Evolutionary conservation across 2,888 invertebrate genomes (phyloP), one percentile per base, ranked within the genome.

Genomic region (Drosophila kanekoi): DNA sequence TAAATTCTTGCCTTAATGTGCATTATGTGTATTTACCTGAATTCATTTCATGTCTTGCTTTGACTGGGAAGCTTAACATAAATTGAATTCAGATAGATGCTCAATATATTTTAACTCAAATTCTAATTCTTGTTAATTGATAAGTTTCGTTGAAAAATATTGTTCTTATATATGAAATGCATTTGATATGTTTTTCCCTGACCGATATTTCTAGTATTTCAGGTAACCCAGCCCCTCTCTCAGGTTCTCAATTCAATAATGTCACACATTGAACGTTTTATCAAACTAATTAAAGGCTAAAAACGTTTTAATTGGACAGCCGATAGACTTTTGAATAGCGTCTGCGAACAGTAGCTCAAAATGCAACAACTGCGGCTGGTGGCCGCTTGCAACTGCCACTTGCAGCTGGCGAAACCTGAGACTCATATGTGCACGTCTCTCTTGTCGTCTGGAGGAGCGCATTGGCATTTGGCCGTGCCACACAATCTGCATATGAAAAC

Each of bases 231-330:
- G 1, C 44, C 13, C 23, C 20, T 11, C 51, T 33, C 66, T 38
- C 44, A 37, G 44, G 44, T 53, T 40, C 38, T 37, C 58, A 49
- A 47, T 49, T 73, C 45, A 65, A 65, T 35, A 66, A 54, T 73
- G 71, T 56, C 71, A 75, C 80, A 57, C 43, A 70, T 44, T 67
- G 57, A 85, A 59, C 57, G 66, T 47, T 66, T 71, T 89, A 84
- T 87, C 70, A 77, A 54, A 74, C 87, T 83, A 83, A 83, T 83
- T 83, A 83, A 87, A 89, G 69, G 72, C 79, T 68, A 79, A 77
- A 80, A 77, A 77, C 80, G 78, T 68, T 89, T 89, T 83, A 83
- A 83, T 83, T 83, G 83, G 83, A 89, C 83, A 82, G 89, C 59
- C 65, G 77, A 84, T 83, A 77, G 87, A 89, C 87, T 89, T 77